These are phyloP conservation scores for Clupea harengus DNA, from an alignment of 2,113 vertebrate species.

Conservation along the genomic window DNA sequence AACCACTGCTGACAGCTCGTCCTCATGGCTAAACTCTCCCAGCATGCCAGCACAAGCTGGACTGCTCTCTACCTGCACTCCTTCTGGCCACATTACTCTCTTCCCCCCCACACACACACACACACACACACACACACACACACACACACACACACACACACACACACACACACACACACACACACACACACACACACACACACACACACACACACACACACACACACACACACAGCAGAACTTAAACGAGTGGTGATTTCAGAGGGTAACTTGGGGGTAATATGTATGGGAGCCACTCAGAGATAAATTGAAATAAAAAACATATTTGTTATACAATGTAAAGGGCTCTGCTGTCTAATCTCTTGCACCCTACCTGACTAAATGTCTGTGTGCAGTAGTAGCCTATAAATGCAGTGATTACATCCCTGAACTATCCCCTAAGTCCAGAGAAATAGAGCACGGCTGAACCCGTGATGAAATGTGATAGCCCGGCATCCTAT, in stretches of 20 bases:
- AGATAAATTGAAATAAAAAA: too few species aligned
- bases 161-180: too few species aligned
- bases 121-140: too few species aligned
- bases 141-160: constrained; percentile 31
- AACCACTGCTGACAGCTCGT: neutral
- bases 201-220: too few species aligned
- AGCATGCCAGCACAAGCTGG: neutral
- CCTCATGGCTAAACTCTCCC: neutral
- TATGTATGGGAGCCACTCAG: too few species aligned
- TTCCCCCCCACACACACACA: too few species aligned
- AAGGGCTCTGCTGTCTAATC: neutral
- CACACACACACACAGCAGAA: too few species aligned
- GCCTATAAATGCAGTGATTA: neutral
- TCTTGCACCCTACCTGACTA: neutral
- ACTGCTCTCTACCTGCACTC: neutral
- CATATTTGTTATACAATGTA: too few species aligned
- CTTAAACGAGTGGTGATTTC: too few species aligned
- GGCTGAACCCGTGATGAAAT: neutral
- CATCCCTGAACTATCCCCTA: too few species aligned
- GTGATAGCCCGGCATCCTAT: neutral
- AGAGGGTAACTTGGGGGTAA: too few species aligned
- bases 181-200: too few species aligned
- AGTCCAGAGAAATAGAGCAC: neutral
- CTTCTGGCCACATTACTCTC: neutral
- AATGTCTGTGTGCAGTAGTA: neutral